phyloP scores from a whole-genome alignment of 1,140 invertebrate genomes.

The Cydia pomonella region DNA sequence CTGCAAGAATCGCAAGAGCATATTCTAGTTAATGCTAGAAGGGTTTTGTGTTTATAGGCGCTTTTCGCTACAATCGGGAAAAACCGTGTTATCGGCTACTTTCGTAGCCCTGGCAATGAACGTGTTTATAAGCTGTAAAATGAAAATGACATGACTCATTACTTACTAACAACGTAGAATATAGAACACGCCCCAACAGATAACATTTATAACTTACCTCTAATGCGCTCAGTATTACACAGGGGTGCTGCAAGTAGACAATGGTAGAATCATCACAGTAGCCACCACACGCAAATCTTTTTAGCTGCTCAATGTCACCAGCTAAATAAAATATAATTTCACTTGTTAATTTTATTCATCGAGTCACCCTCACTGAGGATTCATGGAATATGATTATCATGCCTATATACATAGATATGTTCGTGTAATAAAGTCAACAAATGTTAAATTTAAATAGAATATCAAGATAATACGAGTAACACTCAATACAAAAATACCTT shows the following conservation, averaged over 20 bases:
- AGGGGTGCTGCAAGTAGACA: constrained; percentile 92
- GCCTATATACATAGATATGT: not conserved
- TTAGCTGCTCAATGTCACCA: constrained; percentile 89
- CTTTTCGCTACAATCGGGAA: too few species aligned
- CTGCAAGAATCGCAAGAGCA: too few species aligned
- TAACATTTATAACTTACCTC: constrained; percentile 80
- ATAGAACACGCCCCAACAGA: constrained; percentile 24
- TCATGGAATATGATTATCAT: not conserved
- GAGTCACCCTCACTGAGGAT: not conserved
- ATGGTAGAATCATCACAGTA: constrained; percentile 90
- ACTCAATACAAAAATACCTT: constrained; percentile 80
- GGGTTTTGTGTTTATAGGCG: too few species aligned
- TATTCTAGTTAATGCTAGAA: too few species aligned
- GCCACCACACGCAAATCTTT: constrained; percentile 89
- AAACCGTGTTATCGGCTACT: too few species aligned
- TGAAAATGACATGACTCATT: constrained; percentile 6
- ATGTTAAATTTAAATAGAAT: not conserved
- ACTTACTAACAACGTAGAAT: not conserved
- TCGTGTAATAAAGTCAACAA: not conserved
- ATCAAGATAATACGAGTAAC: constrained; percentile 32
- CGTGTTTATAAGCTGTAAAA: not conserved
- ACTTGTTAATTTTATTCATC: not conserved
- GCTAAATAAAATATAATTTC: constrained; percentile 79
- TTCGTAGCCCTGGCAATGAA: not conserved
- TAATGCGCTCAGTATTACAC: constrained; percentile 90